phyloP scores from a whole-genome alignment of 2,888 invertebrate species.

The Lobophora halterata region DNA sequence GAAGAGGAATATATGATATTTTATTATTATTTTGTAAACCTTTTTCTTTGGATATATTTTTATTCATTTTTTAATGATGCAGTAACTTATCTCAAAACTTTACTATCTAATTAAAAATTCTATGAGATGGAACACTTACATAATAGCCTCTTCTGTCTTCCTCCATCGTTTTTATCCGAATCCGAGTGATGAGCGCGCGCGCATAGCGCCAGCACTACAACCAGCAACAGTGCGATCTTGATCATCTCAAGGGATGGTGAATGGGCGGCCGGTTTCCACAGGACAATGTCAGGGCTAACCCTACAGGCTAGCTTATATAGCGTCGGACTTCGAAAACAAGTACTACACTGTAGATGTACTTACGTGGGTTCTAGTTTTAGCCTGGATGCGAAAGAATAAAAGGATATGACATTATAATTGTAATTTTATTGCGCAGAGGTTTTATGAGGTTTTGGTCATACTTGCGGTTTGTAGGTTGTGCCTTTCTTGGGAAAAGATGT shows the following conservation, averaged over 20 bases:
- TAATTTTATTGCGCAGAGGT: slow-evolving; percentile 18
- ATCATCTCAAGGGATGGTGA: slow-evolving; percentile 46
- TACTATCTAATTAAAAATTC: neutral
- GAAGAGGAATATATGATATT: too few relatives aligned
- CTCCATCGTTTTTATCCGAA: slow-evolving; percentile 25
- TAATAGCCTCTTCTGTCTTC: slow-evolving; percentile 55
- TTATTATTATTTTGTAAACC: too few relatives aligned
- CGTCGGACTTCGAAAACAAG: slow-evolving; percentile 60
- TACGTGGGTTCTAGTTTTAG: slow-evolving; percentile 73
- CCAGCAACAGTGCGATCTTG: slow-evolving; percentile 42
- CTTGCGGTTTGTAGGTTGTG: slow-evolving; percentile 5
- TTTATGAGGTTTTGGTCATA: slow-evolving; percentile 14
- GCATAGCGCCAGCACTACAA: slow-evolving; percentile 39
- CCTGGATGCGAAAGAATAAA: slow-evolving; percentile 65
- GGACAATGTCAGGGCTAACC: slow-evolving; percentile 75
- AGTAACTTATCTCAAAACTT: too few relatives aligned
- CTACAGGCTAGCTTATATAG: slow-evolving; percentile 73
- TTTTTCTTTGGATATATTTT: too few relatives aligned
- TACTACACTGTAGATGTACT: slow-evolving; percentile 48
- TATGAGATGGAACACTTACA: slow-evolving; percentile 47
- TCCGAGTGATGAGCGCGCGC: slow-evolving; percentile 25
- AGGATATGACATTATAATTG: slow-evolving; percentile 52
- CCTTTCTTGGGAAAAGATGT: slow-evolving; percentile 10
- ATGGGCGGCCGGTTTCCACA: slow-evolving; percentile 42
- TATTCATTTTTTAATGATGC: too few relatives aligned